Base-by-base conservation (phyloP, 2,113 vertebrate genomes). In the Myotis yumanensis region DNA sequence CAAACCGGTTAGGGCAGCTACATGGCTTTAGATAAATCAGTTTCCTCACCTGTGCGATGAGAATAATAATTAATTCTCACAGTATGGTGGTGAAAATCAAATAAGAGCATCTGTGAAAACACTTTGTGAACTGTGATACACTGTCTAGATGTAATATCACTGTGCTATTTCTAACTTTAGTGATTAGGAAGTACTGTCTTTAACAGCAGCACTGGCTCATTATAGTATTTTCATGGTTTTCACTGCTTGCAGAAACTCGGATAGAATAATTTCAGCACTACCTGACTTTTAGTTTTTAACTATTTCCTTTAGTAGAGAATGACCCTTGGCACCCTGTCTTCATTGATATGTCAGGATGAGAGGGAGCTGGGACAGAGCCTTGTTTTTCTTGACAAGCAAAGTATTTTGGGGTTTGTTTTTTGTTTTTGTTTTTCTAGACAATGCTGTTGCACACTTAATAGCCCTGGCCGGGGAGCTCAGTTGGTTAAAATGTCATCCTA, bases 61-160 rank as follows among this genome's bases (percentile, higher is more conserved):
- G n/a, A 93, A 62, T 80, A 77, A 87, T 72, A 96, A 85, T 75
- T 85, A 72, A 73, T 89, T 80, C 71, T 94, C 66, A 87, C 28
- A 69, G 80, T 71, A 54, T 54, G 40, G 18, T 88, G 28, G 57
- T 94, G 35, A 90, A 79, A 57, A 73, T 54, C 51, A 93, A 79
- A 51, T 84, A 92, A 92, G 37, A 94, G 28, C 76, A 87, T 71
- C 81, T 96, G 64, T 86, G 86, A 95, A 94, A 89, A 51, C 81
- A 71, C 54, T 89, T 79, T 71, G 71, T 85, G 83, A 93, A 82
- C 73, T 10, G 2, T 89, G 77, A 89, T 86, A 86, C 5, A 80
- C 25, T 66, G 17, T 62, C 32, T 92, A 84, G 28, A 90, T 86
- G 9, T 80, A 85, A 95, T 77, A 51, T 68, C 52, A 68, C 16